Percentiles rank a stretch among this genome's conserved stretches.
Evolutionary conservation across 2,888 invertebrate species (phyloP).

Genomic region (Dolomedes plantarius): DNA sequence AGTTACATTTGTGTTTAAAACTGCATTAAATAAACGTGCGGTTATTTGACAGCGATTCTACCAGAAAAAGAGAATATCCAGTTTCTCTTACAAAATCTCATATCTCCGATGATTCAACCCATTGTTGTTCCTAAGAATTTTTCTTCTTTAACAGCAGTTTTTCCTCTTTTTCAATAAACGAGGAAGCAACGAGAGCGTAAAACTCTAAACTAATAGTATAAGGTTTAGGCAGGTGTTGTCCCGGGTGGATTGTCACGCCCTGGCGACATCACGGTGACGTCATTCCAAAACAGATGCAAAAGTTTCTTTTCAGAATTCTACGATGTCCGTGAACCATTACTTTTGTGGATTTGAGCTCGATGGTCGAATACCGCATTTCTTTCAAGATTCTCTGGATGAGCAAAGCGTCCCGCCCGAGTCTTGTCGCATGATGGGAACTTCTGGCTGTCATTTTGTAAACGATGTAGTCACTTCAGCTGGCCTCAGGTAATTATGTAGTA

Average conservation of each 20-base stretch:
- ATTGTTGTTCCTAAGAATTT: too few relatives aligned
- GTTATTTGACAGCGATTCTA: too few relatives aligned
- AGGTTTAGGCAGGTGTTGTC: neutral
- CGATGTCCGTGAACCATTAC: neutral
- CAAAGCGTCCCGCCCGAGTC: neutral
- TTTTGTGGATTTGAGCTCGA: neutral
- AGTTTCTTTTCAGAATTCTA: neutral
- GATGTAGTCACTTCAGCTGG: too few relatives aligned
- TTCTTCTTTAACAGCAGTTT: neutral
- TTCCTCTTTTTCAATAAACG: too few relatives aligned
- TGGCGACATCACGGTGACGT: neutral
- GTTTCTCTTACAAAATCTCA: too few relatives aligned
- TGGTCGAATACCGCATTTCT: neutral
- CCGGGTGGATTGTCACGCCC: neutral
- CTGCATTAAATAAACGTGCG: too few relatives aligned
- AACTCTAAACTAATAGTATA: neutral
- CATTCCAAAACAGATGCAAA: neutral
- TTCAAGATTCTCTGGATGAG: neutral
- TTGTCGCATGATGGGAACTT: neutral
- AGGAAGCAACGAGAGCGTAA: conserved; percentile 14
- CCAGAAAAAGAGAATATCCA: too few relatives aligned
- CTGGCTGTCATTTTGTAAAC: too few relatives aligned
- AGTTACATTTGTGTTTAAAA: too few relatives aligned
- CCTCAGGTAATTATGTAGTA: too few relatives aligned
- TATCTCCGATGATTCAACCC: too few relatives aligned